Base-by-base conservation (phyloP, 2,888 invertebrate species). In the Allacma fusca region DNA sequence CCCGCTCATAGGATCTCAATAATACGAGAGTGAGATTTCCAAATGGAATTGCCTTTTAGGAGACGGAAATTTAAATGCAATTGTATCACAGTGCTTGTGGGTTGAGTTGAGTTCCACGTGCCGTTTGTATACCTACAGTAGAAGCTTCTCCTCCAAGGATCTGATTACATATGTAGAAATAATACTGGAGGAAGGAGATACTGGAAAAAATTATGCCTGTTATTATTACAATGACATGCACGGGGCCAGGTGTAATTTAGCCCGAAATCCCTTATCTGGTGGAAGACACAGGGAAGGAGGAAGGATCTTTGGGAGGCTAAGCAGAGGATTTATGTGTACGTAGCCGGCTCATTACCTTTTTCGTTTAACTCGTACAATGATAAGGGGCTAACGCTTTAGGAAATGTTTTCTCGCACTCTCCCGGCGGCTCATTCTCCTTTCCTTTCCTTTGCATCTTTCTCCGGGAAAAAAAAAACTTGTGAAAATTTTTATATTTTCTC, bases 361-460 rank as follows among this genome's bases (percentile, higher is more conserved):
- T 50, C 50, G 50, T 50, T 50, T 50, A 50, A 50, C 50, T 50
- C n/a, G 5, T 2, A 13, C 50, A 13, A 50, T 50, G 50, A 50
- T 50, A 50, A 50, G 50, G 50, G 19, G 50, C 50, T 50, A 50
- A 50, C 50, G 50, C 50, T 50, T 2, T 9, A 50, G 50, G n/a
- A 50, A 50, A 50, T 50, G 50, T 50, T 50, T 50, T 50, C 50
- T 50, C 50, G 4, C 50, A 50, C 50, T 50, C 50, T 50, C 34
- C n/a, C n/a, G n/a, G n/a, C n/a, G n/a, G n/a, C n/a, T n/a, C n/a
- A n/a, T n/a, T 50, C 19, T 50, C n/a, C 19, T 16, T 50, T 2
- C 16, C 29, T 72, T n/a, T 28, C 19, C 68, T 50, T 26, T 50
- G 26, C 24, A 44, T 21, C 23, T 12, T n/a, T n/a, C 34, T 50